A percentile compares a stretch with the other conserved stretches of the same genome.
Conservation (phyloP, 2,888 invertebrate species). For the Epinotia demarniana region DNA sequence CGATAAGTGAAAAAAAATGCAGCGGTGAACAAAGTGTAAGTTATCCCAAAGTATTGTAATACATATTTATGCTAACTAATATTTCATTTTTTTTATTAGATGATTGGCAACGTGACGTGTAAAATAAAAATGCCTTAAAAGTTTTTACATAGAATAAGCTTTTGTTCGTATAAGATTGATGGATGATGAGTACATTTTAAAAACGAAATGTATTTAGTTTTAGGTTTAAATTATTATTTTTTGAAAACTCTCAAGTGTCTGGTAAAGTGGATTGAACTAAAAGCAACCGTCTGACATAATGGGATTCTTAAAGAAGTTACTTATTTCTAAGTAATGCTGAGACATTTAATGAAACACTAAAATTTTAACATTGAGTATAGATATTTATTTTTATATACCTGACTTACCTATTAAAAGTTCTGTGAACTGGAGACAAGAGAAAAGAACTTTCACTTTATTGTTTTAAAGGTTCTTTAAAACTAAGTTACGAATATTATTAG, state of each 20-base stretch:
- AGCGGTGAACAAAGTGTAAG: too few species aligned
- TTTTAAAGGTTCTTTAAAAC: not conserved
- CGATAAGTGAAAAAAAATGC: too few species aligned
- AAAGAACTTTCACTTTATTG: not conserved
- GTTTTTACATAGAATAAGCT: conserved; percentile 1
- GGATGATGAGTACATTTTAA: not conserved
- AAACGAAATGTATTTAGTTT: not conserved
- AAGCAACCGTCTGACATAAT: not conserved
- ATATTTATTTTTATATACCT: not conserved
- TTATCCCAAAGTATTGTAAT: too few species aligned
- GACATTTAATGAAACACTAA: not conserved
- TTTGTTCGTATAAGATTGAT: conserved; percentile 10
- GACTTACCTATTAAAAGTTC: not conserved
- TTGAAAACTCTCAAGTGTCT: not conserved
- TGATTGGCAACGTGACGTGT: not conserved
- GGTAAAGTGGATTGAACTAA: not conserved
- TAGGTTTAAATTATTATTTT: not conserved
- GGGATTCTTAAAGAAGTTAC: not conserved
- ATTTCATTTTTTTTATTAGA: too few species aligned
- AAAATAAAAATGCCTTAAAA: not conserved
- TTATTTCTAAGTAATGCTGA: not conserved
- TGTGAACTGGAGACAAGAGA: not conserved
- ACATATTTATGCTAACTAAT: too few species aligned
- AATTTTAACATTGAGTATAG: not conserved
- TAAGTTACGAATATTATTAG: not conserved